Conservation (phyloP, 2,888 invertebrate genomes). For the Vandiemenella viatica region DNA sequence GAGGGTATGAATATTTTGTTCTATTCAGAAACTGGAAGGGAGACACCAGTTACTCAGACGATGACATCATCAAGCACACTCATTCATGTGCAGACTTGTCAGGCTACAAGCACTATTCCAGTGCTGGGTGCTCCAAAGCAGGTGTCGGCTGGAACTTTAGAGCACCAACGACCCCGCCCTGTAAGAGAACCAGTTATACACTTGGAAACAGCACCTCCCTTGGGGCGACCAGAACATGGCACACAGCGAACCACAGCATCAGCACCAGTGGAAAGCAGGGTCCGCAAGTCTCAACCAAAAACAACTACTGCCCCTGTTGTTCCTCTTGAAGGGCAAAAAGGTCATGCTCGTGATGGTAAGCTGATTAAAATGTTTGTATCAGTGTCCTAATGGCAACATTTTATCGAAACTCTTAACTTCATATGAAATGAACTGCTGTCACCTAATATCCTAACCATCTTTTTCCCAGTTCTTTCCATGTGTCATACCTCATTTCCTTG, state of each 20-base stretch:
- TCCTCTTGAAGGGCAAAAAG: too few species aligned
- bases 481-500: too few species aligned
- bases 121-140: neutral
- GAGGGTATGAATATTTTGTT: too few species aligned
- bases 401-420: too few species aligned
- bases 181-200: neutral
- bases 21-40: neutral
- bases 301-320: too few species aligned
- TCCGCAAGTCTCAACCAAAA: neutral
- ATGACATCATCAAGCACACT: neutral
- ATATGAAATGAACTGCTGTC: too few species aligned
- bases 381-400: too few species aligned
- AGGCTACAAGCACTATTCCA: constrained; percentile 3
- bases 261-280: neutral
- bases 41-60: neutral
- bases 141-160: neutral
- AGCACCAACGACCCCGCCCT: neutral
- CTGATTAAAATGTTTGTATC: too few species aligned
- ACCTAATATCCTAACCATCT: too few species aligned
- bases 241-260: neutral
- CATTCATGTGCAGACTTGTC: neutral
- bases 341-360: too few species aligned
- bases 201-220: neutral
- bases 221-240: neutral
- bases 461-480: too few species aligned